A percentile compares a stretch with the other conserved stretches of the same genome.
Evolutionary conservation across 2,888 invertebrate genomes (phyloP).

Genomic region (Nesidiocoris tenuis): DNA sequence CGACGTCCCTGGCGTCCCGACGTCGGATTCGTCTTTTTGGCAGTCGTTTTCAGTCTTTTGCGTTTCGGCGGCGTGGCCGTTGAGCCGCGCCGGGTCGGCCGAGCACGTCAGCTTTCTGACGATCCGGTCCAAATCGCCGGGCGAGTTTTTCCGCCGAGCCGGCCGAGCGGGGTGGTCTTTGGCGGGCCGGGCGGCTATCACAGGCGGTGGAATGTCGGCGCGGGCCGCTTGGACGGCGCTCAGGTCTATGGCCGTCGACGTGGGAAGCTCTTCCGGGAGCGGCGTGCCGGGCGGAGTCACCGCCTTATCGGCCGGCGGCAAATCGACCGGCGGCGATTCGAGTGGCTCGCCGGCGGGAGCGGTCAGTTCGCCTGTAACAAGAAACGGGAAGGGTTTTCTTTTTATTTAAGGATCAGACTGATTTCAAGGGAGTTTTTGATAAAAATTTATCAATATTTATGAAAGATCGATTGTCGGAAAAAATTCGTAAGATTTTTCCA

Average conservation of each 20-base stretch:
- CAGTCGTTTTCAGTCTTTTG: conserved; percentile 30
- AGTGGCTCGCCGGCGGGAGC: background rate
- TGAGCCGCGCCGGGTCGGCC: background rate
- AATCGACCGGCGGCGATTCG: too few relatives aligned
- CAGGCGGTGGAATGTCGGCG: conserved; percentile 21
- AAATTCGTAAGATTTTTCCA: too few relatives aligned
- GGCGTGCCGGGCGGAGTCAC: background rate
- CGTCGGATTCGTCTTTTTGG: background rate
- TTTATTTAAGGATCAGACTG: too few relatives aligned
- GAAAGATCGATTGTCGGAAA: too few relatives aligned
- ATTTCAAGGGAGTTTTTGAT: too few relatives aligned
- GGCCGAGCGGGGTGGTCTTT: background rate
- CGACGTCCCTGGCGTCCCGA: background rate
- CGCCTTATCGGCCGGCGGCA: background rate
- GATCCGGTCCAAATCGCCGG: conserved; percentile 22
- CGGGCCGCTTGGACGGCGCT: background rate
- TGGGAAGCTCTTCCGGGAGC: background rate
- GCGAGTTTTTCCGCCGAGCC: background rate
- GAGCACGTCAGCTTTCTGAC: conserved; percentile 20
- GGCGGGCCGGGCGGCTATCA: background rate
- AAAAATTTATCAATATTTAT: too few relatives aligned
- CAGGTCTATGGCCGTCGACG: background rate
- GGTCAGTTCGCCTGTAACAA: conserved; percentile 24
- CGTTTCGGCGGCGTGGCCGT: conserved; percentile 10
- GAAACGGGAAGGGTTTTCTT: too few relatives aligned